Evolutionary conservation across 1,140 invertebrate genomes (phyloP).

Genomic region (Coptotermes formosanus): DNA sequence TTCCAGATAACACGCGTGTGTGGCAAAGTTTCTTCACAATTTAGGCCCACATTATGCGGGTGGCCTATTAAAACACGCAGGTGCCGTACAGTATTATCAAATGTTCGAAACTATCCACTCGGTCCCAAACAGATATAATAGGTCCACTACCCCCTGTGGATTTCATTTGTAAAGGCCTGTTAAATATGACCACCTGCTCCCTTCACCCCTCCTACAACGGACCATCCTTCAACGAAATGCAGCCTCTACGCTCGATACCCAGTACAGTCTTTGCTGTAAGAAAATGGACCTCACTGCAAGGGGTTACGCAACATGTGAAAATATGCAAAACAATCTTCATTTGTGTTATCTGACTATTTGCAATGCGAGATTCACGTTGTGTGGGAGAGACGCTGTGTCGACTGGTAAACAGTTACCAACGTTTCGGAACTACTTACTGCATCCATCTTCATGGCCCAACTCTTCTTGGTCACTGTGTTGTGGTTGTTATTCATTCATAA

Average conservation of each 20-base stretch:
- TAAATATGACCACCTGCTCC: conserved; percentile 17
- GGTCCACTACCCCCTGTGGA: conserved; percentile 1
- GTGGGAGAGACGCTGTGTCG: no score
- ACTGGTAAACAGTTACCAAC: no score
- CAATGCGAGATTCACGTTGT: no score
- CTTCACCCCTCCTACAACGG: background rate
- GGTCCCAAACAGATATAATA: background rate
- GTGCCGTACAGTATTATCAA: background rate
- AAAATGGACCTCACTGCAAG: background rate
- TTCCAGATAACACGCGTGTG: background rate
- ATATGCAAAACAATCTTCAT: no score
- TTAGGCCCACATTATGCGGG: background rate
- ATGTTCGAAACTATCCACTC: background rate
- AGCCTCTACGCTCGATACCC: background rate
- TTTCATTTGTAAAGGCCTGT: conserved; percentile 12
- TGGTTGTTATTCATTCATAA: no score
- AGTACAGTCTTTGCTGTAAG: background rate
- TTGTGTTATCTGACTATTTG: no score
- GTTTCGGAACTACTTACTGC: no score
- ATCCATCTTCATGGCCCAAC: no score
- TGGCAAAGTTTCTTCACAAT: background rate
- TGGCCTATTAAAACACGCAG: background rate
- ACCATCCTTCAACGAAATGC: background rate
- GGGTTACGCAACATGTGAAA: no score
- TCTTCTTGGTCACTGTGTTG: no score